Percentiles rank a stretch among this genome's conserved stretches.
Evolutionary conservation across 2,888 invertebrate species (phyloP).

Genomic region (Apotomis betuletana): DNA sequence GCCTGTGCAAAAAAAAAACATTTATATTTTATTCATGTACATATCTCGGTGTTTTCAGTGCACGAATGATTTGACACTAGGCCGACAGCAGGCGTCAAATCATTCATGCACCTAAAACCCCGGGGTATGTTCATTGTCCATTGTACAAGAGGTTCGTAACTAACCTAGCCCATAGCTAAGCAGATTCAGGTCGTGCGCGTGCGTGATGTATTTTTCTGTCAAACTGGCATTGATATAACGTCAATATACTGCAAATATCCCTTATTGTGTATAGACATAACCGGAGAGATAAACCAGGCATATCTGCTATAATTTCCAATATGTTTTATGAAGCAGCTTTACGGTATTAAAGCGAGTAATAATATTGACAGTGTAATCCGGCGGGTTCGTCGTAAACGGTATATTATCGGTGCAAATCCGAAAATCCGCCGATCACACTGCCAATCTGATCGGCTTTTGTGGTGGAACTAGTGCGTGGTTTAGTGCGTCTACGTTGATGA

Average conservation of each 20-base stretch:
- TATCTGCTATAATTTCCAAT: constrained; percentile 74
- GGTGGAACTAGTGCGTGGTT: constrained; percentile 14
- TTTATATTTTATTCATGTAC: too few species aligned
- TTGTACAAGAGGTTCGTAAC: too few species aligned
- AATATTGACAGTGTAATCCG: constrained; percentile 81
- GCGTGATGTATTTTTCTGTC: background rate
- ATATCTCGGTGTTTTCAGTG: too few species aligned
- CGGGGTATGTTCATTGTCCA: too few species aligned
- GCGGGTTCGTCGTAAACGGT: constrained; percentile 67
- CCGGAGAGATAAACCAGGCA: constrained; percentile 59
- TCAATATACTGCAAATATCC: constrained; percentile 17
- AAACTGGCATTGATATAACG: background rate
- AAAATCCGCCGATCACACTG: constrained; percentile 55
- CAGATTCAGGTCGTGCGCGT: too few species aligned
- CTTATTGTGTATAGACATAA: constrained; percentile 11
- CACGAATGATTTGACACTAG: too few species aligned
- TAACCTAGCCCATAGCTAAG: too few species aligned
- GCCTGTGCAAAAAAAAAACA: too few species aligned
- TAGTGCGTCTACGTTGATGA: constrained; percentile 20
- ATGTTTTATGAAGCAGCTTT: constrained; percentile 79
- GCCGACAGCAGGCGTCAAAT: too few species aligned
- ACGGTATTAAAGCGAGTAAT: constrained; percentile 81
- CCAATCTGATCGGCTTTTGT: constrained; percentile 29
- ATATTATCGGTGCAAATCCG: constrained; percentile 76
- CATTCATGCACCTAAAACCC: too few species aligned